Evolutionary conservation across 1,140 invertebrate genomes (phyloP).

Genomic region (Zelostemma sp.): DNA sequence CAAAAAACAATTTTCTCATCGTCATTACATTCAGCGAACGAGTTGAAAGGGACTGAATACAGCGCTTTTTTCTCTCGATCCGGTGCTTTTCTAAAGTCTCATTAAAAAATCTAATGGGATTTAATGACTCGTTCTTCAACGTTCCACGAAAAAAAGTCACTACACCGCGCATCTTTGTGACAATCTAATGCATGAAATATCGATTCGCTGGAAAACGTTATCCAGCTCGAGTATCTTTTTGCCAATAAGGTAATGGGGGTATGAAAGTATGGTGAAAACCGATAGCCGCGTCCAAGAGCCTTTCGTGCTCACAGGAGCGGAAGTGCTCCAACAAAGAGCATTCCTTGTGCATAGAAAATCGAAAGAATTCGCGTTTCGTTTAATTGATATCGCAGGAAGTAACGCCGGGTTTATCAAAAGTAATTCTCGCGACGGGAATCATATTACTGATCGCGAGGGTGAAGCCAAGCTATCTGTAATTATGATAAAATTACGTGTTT

Average conservation of each 20-base stretch:
- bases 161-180: neutral
- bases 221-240: constrained; percentile 11
- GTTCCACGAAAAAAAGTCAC: neutral
- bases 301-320: constrained; percentile 20
- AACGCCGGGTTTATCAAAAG: no score
- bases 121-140: no score
- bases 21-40: no score
- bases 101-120: no score
- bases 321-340: constrained; percentile 23
- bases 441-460: no score
- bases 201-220: constrained; percentile 11
- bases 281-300: constrained; percentile 18
- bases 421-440: no score
- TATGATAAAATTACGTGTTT: neutral
- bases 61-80: no score
- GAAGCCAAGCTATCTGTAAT: neutral
- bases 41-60: no score
- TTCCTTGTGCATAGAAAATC: neutral
- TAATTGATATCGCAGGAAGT: no score
- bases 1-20: no score
- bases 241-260: constrained; percentile 14
- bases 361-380: constrained; percentile 14
- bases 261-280: constrained; percentile 14
- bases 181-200: constrained; percentile 5
- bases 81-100: no score